These are phyloP conservation scores for Hydrolagus affinis DNA, from an alignment of 2,113 vertebrate species.

Conservation along the genomic window DNA sequence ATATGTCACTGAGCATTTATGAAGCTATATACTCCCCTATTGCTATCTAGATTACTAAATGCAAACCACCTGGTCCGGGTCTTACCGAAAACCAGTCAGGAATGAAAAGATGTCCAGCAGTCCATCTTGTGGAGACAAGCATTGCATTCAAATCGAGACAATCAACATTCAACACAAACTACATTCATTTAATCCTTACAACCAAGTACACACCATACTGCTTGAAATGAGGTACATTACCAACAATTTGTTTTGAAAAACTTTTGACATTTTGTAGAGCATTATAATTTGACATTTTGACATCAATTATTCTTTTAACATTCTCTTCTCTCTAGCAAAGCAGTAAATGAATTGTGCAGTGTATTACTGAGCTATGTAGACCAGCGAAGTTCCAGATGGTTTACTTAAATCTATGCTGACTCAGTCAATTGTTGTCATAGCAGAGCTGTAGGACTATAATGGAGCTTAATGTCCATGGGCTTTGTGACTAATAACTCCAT, in stretches of 20 bases:
- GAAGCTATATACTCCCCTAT: background rate
- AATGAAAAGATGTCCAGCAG: background rate
- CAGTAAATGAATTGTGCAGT: background rate
- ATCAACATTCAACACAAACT: background rate
- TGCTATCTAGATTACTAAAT: background rate
- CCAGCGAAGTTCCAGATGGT: background rate
- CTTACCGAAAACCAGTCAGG: background rate
- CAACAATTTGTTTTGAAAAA: background rate
- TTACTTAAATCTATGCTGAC: background rate
- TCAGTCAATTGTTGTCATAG: background rate
- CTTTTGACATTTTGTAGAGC: background rate
- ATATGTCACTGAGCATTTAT: conserved; percentile 36
- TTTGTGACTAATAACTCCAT: background rate
- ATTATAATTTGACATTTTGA: background rate
- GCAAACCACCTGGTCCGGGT: background rate
- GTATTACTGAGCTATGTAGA: background rate
- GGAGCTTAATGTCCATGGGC: too few species aligned
- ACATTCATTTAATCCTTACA: conserved; percentile 24
- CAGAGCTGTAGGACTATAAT: background rate
- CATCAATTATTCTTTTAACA: background rate
- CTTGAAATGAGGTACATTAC: background rate
- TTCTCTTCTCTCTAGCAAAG: background rate
- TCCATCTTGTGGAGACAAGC: background rate
- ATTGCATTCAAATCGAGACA: background rate
- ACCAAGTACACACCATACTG: background rate